Percentiles rank a stretch among this genome's conserved stretches.
phyloP scores from a whole-genome alignment of 2,113 vertebrate species.

The Ceuthmochares aereus region DNA sequence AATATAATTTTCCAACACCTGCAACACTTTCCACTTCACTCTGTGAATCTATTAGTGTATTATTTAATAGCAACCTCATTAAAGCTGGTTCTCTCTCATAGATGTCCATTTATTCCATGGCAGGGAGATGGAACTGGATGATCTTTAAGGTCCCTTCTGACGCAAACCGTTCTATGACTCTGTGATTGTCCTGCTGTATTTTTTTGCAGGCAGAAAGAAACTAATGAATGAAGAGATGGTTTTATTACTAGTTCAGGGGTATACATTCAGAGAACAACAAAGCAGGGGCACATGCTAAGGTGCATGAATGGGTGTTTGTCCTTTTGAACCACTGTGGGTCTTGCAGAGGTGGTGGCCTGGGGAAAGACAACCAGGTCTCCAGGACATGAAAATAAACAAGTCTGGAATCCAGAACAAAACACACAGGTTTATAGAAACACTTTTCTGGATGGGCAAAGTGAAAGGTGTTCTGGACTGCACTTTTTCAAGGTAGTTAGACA shows the following conservation, averaged over 20 bases:
- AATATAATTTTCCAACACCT: not conserved
- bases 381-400: not conserved
- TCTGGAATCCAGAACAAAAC: not conserved
- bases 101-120: not conserved
- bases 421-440: not conserved
- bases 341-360: not conserved
- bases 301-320: not conserved
- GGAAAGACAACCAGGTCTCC: not conserved
- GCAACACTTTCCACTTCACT: not conserved
- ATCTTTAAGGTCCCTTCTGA: too few relatives aligned
- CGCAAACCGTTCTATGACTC: too few relatives aligned
- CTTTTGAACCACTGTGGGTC: not conserved
- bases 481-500: not conserved
- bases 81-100: not conserved
- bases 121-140: too few relatives aligned
- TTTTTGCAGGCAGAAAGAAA: not conserved
- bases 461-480: not conserved
- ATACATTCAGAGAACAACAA: not conserved
- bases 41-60: not conserved
- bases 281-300: not conserved
- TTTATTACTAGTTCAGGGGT: not conserved
- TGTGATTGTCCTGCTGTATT: not conserved
- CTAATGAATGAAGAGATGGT: not conserved
- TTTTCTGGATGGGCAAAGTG: not conserved
- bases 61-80: not conserved